Evolutionary conservation across 64 coral and sea anemone species (phyloP), one percentile per base, ranked within the genome.

Genomic region (Porites australiensis): DNA sequence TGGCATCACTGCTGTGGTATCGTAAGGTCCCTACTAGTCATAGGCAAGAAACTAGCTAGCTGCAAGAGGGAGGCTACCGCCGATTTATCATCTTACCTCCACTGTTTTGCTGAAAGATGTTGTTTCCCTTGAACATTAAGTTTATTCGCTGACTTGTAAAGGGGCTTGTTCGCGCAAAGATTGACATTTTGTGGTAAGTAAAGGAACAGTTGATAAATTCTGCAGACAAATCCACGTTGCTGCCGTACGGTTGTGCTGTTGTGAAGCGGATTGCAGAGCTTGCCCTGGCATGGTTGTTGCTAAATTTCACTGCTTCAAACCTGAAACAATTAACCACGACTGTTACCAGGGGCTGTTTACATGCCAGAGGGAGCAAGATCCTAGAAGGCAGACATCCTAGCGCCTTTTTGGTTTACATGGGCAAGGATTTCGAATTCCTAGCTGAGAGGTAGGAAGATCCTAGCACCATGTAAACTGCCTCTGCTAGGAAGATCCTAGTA

Each of bases 101-200:
- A 8, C 52, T 7, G 14, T 96, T 96, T 11, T 72, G 19, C 44
- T 53, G 48, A 74, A 96, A 88, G 13, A 88, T 57, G 50, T 93
- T 96, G 50, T 70, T 65, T 62, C 95, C 95, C 19, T 16, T 60
- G 44, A 93, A 93, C 51, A 19, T 64, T 4, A 96, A 16, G 21
- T 90, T 88, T 44, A 93, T 64, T 19, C 90, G 67, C 13, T 96
- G 95, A 46, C 86, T 79, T 44, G 95, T 96, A 6, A 96, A 88
- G 11, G 95, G 95, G 13, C 75, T 90, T 2, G 90, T 71, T 19
- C 62, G 71, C 8, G 71, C 51, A 64, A 82, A 3, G 67, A 55
- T 72, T 70, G 71, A 78, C 75, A 78, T 78, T 3, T 78, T 2
- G 20, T 79, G 79, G 11, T 86, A 21, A 16, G 21, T 59, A 7